Conservation (phyloP, 2,113 vertebrate species). For the Illadopsis cleaveri region DNA sequence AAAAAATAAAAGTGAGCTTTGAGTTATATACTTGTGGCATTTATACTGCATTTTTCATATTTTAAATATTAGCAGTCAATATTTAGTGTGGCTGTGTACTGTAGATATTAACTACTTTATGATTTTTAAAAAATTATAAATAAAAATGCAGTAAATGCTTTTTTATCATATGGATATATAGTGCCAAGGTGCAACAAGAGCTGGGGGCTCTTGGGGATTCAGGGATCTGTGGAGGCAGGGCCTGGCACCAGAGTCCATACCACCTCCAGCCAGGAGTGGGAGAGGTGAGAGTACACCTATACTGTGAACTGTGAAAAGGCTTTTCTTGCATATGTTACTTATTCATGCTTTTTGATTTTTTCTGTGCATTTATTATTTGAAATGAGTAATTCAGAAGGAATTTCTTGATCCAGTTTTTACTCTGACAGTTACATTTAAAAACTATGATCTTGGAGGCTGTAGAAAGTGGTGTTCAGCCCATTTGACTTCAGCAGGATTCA, state of each 20-base stretch:
- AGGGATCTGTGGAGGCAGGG: accelerated
- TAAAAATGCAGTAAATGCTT: not conserved
- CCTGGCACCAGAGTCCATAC: not conserved
- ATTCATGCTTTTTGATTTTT: not conserved
- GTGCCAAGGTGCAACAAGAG: not conserved
- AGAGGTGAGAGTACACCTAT: accelerated
- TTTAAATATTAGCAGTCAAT: not conserved
- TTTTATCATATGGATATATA: not conserved
- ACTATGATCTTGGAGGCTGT: not conserved
- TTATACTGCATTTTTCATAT: not conserved
- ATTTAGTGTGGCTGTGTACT: not conserved
- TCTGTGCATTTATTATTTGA: not conserved
- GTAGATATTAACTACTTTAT: not conserved
- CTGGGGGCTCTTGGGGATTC: not conserved
- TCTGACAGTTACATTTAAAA: not conserved
- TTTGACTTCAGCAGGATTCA: not conserved
- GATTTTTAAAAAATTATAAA: not conserved
- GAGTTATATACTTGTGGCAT: not conserved
- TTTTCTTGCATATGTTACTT: not conserved
- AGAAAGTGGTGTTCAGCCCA: not conserved
- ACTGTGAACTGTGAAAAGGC: not conserved
- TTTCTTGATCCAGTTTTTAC: not conserved
- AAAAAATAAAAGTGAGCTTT: not conserved
- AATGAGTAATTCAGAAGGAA: not conserved
- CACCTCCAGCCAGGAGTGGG: not conserved